phyloP scores from a whole-genome alignment of 2,797 vertebrate genomes.

The Furcifer pardalis region DNA sequence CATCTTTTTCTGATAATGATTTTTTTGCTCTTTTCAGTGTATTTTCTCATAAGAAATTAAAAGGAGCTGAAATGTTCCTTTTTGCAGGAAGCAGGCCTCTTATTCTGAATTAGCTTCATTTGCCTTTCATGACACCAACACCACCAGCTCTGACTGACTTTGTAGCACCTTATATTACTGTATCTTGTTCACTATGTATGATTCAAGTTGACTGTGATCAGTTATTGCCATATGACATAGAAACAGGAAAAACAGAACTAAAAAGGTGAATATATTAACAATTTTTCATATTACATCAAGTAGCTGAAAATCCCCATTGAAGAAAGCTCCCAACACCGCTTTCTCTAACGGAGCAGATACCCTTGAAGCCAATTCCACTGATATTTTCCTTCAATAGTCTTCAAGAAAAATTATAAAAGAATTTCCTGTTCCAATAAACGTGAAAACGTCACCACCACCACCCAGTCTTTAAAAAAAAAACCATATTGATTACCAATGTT shows the following conservation, averaged over 20 bases:
- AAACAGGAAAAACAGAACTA: background rate
- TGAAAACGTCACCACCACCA: background rate
- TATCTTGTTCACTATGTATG: background rate
- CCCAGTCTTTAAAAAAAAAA: background rate
- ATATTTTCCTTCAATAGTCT: background rate
- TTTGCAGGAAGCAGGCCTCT: background rate
- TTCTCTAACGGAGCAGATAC: background rate
- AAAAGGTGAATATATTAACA: background rate
- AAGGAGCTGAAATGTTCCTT: background rate
- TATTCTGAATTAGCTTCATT: background rate
- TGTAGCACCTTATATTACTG: background rate
- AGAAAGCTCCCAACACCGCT: too few relatives aligned
- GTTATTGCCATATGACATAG: too few relatives aligned
- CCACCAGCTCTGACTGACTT: background rate
- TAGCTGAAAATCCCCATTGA: too few relatives aligned
- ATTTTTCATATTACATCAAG: background rate
- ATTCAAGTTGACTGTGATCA: background rate
- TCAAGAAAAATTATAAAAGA: background rate
- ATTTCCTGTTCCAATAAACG: background rate
- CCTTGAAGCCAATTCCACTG: background rate
- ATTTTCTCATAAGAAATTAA: background rate
- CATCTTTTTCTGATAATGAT: background rate
- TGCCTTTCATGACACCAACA: background rate
- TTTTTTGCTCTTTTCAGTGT: background rate
- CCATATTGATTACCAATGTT: background rate